A percentile compares a stretch with the other conserved stretches of the same genome.
phyloP scores from a whole-genome alignment of 1,140 invertebrate genomes.

The Paralvinella palmiformis region DNA sequence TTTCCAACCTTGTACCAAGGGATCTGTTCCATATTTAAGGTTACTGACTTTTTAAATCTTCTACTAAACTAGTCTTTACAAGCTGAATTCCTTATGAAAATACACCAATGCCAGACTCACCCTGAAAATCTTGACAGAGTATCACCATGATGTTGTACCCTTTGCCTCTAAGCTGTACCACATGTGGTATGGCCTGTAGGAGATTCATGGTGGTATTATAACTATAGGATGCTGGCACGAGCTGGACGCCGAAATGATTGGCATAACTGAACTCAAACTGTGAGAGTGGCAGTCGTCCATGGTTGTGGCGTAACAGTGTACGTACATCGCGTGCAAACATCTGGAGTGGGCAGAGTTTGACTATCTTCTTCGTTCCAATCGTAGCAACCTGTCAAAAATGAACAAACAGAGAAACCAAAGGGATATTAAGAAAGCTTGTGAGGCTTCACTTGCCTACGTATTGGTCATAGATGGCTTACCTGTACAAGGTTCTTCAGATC shows the following conservation, averaged over 20 bases:
- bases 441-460: background rate
- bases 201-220: constrained; percentile 53
- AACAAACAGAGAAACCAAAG: background rate
- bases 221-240: constrained; percentile 56
- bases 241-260: constrained; percentile 54
- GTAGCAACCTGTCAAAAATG: background rate
- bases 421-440: no score
- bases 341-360: constrained; percentile 57
- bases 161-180: constrained; percentile 50
- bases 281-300: constrained; percentile 35
- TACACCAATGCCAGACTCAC: constrained; percentile 25
- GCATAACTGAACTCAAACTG: constrained; percentile 57
- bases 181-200: constrained; percentile 57
- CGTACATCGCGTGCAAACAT: constrained; percentile 58
- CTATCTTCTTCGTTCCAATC: constrained; percentile 20
- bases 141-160: constrained; percentile 31
- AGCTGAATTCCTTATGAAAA: no score
- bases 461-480: background rate
- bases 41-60: no score
- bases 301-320: constrained; percentile 54
- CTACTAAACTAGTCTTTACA: no score
- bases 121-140: constrained; percentile 29
- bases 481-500: constrained; percentile 50
- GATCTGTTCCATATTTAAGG: no score
- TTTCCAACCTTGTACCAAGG: no score